Base-by-base conservation (phyloP, 2,113 vertebrate species). In the Saccopteryx bilineata region DNA sequence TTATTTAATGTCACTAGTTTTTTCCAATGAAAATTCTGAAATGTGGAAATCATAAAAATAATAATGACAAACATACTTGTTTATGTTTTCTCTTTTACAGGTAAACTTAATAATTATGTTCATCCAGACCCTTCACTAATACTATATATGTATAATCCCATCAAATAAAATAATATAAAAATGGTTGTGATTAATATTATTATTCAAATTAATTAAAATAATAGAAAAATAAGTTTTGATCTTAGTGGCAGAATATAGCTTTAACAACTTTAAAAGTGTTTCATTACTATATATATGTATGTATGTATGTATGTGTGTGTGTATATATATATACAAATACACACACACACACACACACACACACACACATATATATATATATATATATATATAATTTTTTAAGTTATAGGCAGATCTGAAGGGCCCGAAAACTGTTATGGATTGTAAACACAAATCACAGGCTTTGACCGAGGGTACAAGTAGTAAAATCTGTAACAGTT, bases 371-470 rank as follows among this genome's bases (percentile, higher is more conserved):
- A 39, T 39, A 39, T 39, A 39, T 39, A 39, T 39, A 39, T 39
- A 39, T 39, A 39, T 39, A 39, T 39, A 39, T 39, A 39, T 39
- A 39, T 14, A 14, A 84, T 23, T 7, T 63, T 63, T 82, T 89
- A 33, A 13, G 21, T 7, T 69, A 54, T 33, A 85, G 19, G 31
- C 58, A 90, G 68, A 72, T 50, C 31, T 54, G 18, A 86, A 86
- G n/a, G 33, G 2, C 5, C 19, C 65, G 63, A 79, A 86, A 93
- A 2, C 8, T 31, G n/a, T 90, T 71, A 63, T 23, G 24, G 15
- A 92, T 80, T 87, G 8, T 87, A 92, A 96, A 52, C 12, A 91
- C 66, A 93, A 91, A 95, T 91, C 83, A 93, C n/a, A 68, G 23
- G 1, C 14, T 69, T 58, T 66, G 28, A 28, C 1, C 71, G 61